Evolutionary conservation across 2,113 vertebrate genomes (phyloP).

Genomic region (Entomyzon cyanotis): DNA sequence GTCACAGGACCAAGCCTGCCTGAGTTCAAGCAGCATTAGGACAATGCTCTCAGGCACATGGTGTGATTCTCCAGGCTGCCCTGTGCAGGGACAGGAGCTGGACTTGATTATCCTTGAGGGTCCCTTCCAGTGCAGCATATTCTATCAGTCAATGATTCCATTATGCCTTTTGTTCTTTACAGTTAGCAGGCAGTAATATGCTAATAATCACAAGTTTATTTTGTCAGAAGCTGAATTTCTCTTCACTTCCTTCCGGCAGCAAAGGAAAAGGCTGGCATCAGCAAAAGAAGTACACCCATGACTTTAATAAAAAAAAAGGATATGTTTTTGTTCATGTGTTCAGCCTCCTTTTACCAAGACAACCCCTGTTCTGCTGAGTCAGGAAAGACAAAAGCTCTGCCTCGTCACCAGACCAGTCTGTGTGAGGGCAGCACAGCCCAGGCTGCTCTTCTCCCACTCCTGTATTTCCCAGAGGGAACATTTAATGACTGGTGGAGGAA

Average conservation of each 20-base stretch:
- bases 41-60: background rate
- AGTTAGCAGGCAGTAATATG: background rate
- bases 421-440: background rate
- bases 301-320: background rate
- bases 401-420: background rate
- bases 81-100: background rate
- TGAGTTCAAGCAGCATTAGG: background rate
- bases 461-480: background rate
- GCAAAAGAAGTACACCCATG: conserved; percentile 10
- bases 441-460: background rate
- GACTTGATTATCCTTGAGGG: background rate
- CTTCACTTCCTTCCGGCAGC: background rate
- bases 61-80: background rate
- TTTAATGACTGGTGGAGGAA: background rate
- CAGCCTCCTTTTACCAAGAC: background rate
- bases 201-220: background rate
- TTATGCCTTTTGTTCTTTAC: background rate
- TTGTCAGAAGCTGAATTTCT: background rate
- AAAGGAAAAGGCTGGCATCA: conserved; percentile 13
- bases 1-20: background rate
- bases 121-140: background rate
- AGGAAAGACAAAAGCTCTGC: background rate
- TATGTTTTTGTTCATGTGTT: background rate
- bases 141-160: background rate
- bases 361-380: background rate